Conservation (phyloP, 2,888 invertebrate species). For the Platycnemis pennipes region DNA sequence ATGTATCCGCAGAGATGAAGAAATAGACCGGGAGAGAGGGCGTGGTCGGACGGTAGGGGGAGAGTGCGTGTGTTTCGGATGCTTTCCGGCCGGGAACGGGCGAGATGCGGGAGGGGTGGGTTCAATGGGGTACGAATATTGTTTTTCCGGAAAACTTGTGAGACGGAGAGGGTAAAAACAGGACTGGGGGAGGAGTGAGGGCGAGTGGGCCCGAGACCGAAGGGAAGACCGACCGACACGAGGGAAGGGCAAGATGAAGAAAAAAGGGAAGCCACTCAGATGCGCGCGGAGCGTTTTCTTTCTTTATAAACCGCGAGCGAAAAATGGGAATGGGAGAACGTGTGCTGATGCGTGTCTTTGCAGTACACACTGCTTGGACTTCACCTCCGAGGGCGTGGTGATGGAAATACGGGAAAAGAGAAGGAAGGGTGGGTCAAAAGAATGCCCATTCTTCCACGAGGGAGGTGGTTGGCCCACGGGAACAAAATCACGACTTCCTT, state of each 20-base stretch:
- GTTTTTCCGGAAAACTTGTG: constrained; percentile 53
- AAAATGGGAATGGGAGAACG: background rate
- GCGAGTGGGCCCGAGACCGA: background rate
- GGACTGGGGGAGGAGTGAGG: background rate
- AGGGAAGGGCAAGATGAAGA: too few relatives aligned
- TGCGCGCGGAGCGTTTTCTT: background rate
- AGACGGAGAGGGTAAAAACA: background rate
- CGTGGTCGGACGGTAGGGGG: background rate
- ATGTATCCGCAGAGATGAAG: constrained; percentile 52
- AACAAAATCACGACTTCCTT: constrained; percentile 48
- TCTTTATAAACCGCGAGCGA: background rate
- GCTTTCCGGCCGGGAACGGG: background rate
- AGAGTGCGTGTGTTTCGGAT: constrained; percentile 1
- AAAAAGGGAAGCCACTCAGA: background rate
- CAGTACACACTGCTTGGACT: background rate
- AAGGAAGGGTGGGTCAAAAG: background rate
- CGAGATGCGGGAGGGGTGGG: background rate
- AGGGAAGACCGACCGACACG: background rate
- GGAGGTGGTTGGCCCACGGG: background rate
- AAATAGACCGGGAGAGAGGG: constrained; percentile 44
- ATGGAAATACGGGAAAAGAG: background rate
- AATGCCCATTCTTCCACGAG: background rate
- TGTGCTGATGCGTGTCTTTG: constrained; percentile 46
- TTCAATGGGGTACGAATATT: constrained; percentile 64
- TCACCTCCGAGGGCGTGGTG: background rate